Evolutionary conservation across 1,140 invertebrate species (phyloP), one percentile per base, ranked within the genome.

Genomic region (Rhyzopertha dominica): DNA sequence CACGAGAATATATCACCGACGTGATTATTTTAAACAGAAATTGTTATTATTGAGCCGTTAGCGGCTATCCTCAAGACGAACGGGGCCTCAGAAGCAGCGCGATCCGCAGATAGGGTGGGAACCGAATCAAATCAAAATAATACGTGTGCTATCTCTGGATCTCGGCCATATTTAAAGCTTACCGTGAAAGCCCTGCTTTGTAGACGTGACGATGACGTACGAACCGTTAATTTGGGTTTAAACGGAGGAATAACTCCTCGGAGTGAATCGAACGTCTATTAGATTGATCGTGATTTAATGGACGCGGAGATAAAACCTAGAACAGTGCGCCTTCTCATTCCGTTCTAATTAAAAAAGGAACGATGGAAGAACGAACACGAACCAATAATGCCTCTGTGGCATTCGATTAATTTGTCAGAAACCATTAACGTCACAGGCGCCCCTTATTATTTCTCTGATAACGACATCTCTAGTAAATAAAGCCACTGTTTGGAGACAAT

Each of bases 371-470:
- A n/a, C n/a, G n/a, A n/a, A 22, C 40, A 22, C 28, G 32, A 42
- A 42, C 40, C 40, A 42, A 42, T 42, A 32, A 34, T 32, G 14
- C 23, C 26, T 9, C 26, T 19, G 36, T 19, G 26, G 43, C 24
- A 46, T 46, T 46, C 43, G 36, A 46, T 46, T 46, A 46, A 46
- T 46, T 46, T 46, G 43, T 46, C 43, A 39, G 43, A 23, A 22
- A 26, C 35, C 23, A 40, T 46, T 46, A 46, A 40, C 30, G 43
- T 46, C 36, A 20, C 16, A 19, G 24, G 23, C 16, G 24, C 40
- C 25, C 12, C 40, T 46, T 46, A 46, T 46, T 46, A 36, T 19
- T 30, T 44, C 25, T 13, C 4, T n/a, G n/a, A n/a, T n/a, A n/a
- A n/a, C n/a, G n/a, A n/a, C n/a, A n/a, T n/a, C n/a, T n/a, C n/a